Evolutionary conservation across 1,140 invertebrate species (phyloP).

Genomic region (Pectinophora gossypiella): DNA sequence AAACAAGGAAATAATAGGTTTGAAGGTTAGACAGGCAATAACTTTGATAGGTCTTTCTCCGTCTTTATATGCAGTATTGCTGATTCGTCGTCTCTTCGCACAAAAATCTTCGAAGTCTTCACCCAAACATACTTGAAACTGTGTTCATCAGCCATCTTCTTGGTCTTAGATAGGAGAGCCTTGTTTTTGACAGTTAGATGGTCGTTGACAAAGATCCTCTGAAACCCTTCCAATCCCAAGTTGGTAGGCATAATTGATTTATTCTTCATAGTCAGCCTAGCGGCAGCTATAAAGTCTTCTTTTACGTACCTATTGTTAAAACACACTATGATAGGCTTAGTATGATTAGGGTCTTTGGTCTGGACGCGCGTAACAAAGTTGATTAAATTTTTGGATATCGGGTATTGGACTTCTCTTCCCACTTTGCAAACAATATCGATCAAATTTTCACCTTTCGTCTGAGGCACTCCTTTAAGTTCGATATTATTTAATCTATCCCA

Average conservation of each 20-base stretch:
- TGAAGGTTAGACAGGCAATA: no score
- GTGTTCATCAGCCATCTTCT: no score
- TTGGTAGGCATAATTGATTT: slow-evolving; percentile 3
- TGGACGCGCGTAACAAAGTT: slow-evolving; percentile 24
- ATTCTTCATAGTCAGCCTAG: slow-evolving; percentile 4
- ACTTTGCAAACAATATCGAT: slow-evolving; percentile 17
- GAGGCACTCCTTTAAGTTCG: slow-evolving; percentile 26
- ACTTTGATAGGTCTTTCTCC: no score
- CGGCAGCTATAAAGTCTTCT: slow-evolving; percentile 19
- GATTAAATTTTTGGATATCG: slow-evolving; percentile 16
- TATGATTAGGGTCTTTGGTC: slow-evolving; percentile 5
- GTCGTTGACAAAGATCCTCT: slow-evolving; percentile 20
- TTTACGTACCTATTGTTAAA: slow-evolving; percentile 19
- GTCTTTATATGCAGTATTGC: no score
- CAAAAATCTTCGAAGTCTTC: no score
- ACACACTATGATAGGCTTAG: slow-evolving; percentile 20
- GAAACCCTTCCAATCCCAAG: slow-evolving; percentile 10
- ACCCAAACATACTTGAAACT: no score
- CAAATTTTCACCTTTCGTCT: slow-evolving; percentile 15
- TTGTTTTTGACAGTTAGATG: slow-evolving; percentile 20
- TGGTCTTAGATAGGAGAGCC: no score
- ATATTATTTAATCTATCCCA: slow-evolving; percentile 24
- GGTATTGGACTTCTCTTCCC: neutral
- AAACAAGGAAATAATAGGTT: no score
- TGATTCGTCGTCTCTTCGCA: no score